These are phyloP conservation scores for Podarcis lilfordi DNA, from an alignment of 2,797 vertebrate species.

Conservation along the genomic window DNA sequence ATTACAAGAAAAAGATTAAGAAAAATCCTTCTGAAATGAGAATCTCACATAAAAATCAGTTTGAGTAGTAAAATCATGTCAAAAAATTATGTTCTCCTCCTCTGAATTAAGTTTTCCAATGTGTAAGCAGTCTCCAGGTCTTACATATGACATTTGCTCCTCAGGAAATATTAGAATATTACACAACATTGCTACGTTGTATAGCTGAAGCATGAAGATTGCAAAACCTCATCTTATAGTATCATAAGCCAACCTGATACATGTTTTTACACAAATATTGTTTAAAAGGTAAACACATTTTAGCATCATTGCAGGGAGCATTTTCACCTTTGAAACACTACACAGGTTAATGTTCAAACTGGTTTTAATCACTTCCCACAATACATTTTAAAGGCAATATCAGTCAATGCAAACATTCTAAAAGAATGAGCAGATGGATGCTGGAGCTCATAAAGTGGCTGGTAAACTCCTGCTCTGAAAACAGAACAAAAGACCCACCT, in stretches of 20 bases:
- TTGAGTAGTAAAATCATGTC: neutral
- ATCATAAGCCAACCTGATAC: conserved; percentile 20
- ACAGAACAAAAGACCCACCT: conserved; percentile 82
- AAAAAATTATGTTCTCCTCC: neutral
- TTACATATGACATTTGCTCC: neutral
- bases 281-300: conserved; percentile 42
- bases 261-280: conserved; percentile 45
- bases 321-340: conserved; percentile 67
- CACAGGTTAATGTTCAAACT: conserved; percentile 84
- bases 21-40: neutral
- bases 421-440: conserved; percentile 82
- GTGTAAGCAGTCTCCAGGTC: too few relatives aligned
- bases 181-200: neutral
- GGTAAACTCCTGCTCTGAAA: conserved; percentile 60
- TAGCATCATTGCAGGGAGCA: conserved; percentile 63
- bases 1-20: neutral
- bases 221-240: neutral
- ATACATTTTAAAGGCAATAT: conserved; percentile 78
- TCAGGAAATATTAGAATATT: conserved; percentile 3
- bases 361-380: conserved; percentile 81
- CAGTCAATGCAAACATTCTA: conserved; percentile 81
- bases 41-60: neutral
- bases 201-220: neutral
- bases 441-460: conserved; percentile 73
- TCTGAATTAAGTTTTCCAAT: neutral